Percentiles rank a stretch among this genome's conserved stretches.
phyloP scores from a whole-genome alignment of 1,140 invertebrate species.

The Alviniconcha marisindica region DNA sequence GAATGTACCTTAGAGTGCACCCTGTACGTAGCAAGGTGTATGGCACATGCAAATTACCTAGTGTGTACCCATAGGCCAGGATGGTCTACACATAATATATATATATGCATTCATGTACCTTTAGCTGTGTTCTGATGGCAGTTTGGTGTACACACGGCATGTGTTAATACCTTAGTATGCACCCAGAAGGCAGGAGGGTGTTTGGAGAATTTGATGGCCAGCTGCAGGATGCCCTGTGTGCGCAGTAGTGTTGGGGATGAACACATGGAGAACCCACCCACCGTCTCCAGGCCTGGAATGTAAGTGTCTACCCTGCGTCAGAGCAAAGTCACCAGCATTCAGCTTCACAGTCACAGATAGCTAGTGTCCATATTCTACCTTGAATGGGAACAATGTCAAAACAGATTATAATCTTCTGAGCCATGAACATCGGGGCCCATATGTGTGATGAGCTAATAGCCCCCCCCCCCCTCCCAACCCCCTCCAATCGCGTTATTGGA shows the following conservation, averaged over 20 bases:
- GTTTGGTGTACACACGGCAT: background rate
- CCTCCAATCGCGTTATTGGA: no score
- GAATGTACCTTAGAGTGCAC: no score
- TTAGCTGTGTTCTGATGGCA: background rate
- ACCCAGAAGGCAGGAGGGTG: constrained; percentile 75
- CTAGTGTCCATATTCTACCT: no score
- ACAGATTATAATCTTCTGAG: no score
- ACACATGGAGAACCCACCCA: constrained; percentile 75
- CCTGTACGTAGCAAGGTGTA: no score
- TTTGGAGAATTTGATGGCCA: constrained; percentile 72
- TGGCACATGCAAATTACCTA: no score
- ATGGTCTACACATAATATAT: background rate
- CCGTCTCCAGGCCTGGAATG: constrained; percentile 68
- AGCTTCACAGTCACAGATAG: no score
- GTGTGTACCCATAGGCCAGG: background rate
- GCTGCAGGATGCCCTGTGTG: constrained; percentile 60
- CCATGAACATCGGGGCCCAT: no score
- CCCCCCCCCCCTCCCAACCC: no score
- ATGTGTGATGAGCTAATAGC: no score
- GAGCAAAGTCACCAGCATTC: no score
- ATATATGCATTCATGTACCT: background rate
- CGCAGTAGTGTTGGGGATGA: constrained; percentile 66
- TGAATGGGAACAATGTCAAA: no score
- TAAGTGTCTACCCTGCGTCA: constrained; percentile 76
- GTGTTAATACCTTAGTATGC: constrained; percentile 69